Percentiles rank a stretch among this genome's conserved stretches.
Evolutionary conservation across 2,888 invertebrate species (phyloP).

Genomic region (Pyrochroa serraticornis): DNA sequence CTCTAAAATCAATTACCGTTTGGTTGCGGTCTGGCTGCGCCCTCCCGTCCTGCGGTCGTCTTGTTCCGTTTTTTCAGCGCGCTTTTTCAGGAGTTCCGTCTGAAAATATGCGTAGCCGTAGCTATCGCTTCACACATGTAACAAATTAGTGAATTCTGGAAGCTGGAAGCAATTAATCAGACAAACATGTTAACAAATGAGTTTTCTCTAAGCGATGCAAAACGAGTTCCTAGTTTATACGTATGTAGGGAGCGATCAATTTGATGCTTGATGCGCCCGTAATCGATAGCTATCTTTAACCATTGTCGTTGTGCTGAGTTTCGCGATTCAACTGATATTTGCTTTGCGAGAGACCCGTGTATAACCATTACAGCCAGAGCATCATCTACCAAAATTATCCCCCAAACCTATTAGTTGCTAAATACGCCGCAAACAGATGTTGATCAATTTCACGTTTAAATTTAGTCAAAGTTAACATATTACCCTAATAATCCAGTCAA

Average conservation of each 20-base stretch:
- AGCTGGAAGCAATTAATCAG: slow-evolving; percentile 46
- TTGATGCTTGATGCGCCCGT: slow-evolving; percentile 21
- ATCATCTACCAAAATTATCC: too few species aligned
- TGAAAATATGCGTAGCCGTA: slow-evolving; percentile 11
- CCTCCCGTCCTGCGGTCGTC: too few species aligned
- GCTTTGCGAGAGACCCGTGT: too few species aligned
- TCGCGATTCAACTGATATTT: too few species aligned
- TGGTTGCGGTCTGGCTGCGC: slow-evolving; percentile 2
- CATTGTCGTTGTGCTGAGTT: too few species aligned
- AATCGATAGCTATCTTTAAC: slow-evolving; percentile 13
- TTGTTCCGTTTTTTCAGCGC: not conserved
- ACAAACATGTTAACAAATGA: slow-evolving; percentile 48
- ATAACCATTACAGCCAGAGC: too few species aligned
- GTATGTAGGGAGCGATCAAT: slow-evolving; percentile 40
- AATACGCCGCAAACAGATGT: too few species aligned
- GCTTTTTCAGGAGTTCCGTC: slow-evolving; percentile 8
- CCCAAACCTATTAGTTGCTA: too few species aligned
- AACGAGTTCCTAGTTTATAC: slow-evolving; percentile 44
- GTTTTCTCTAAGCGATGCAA: slow-evolving; percentile 46
- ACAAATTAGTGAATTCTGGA: slow-evolving; percentile 40
- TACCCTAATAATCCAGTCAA: too few species aligned
- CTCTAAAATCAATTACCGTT: slow-evolving; percentile 25
- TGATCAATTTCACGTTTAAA: too few species aligned
- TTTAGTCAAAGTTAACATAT: too few species aligned
- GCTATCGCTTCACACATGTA: slow-evolving; percentile 33